Percentiles rank a stretch among this genome's conserved stretches.
Conservation (phyloP, 1,140 invertebrate genomes). For the Coptotermes formosanus region DNA sequence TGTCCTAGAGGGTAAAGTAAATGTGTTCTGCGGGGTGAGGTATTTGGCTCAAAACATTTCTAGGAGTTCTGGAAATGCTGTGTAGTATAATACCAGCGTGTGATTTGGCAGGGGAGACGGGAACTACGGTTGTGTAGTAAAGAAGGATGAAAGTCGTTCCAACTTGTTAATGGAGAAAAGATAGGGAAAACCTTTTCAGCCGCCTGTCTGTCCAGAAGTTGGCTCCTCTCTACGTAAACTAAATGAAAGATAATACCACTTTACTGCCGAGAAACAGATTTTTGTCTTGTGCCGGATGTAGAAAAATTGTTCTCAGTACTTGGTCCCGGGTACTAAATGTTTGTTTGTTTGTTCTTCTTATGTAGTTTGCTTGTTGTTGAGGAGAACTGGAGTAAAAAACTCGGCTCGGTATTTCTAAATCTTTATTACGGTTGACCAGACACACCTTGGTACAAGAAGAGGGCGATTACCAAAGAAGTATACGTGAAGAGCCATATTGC, state of each 20-base stretch:
- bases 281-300: background rate
- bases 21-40: background rate
- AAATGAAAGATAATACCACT: slow-evolving; percentile 19
- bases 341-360: background rate
- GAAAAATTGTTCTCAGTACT: background rate
- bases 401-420: background rate
- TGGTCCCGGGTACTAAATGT: background rate
- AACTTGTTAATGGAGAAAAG: slow-evolving; percentile 1
- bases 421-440: background rate
- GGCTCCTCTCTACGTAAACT: background rate
- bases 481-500: background rate
- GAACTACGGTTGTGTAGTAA: background rate
- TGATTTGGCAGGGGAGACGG: background rate
- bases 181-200: background rate
- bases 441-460: background rate
- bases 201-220: background rate
- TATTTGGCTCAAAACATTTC: background rate
- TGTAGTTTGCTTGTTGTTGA: background rate
- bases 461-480: background rate
- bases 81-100: background rate
- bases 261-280: background rate
- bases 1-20: background rate
- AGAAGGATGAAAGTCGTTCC: background rate
- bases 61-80: background rate
- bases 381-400: background rate